Conservation (phyloP, 53 echinoderm and acorn worm species). For the Patiria pectinifera region DNA sequence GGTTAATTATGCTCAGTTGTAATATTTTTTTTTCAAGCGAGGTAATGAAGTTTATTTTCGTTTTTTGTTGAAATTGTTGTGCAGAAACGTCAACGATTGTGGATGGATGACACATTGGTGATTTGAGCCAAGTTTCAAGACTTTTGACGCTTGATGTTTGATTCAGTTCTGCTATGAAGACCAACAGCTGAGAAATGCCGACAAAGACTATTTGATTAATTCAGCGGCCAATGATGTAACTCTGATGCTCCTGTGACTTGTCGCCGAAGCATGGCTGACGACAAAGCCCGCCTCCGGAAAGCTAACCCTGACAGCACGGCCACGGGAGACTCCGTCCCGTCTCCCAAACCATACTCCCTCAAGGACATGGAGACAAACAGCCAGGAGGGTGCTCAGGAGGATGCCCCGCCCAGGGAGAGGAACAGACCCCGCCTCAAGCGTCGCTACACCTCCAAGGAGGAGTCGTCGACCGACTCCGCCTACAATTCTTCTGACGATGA, state of each 20-base stretch:
- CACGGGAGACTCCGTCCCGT: neutral
- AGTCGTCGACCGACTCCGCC: slow-evolving; percentile 44
- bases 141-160: neutral
- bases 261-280: slow-evolving; percentile 15
- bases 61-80: neutral
- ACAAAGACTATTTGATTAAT: neutral
- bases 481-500: slow-evolving; percentile 57
- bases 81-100: neutral
- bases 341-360: neutral
- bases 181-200: neutral
- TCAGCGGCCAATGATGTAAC: neutral
- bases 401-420: neutral
- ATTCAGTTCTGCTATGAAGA: neutral
- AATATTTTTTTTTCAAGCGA: no score
- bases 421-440: slow-evolving; percentile 20
- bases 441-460: slow-evolving; percentile 19
- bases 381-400: slow-evolving; percentile 11
- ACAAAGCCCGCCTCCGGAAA: neutral
- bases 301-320: neutral
- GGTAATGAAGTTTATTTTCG: neutral
- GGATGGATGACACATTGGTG: neutral
- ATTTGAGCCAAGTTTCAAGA: neutral
- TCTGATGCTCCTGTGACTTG: neutral
- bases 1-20: neutral
- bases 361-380: slow-evolving; percentile 18